A percentile compares a stretch with the other conserved stretches of the same genome.
These are phyloP conservation scores for Hyles vespertilio DNA, from an alignment of 1,140 invertebrate genomes.

Conservation along the genomic window DNA sequence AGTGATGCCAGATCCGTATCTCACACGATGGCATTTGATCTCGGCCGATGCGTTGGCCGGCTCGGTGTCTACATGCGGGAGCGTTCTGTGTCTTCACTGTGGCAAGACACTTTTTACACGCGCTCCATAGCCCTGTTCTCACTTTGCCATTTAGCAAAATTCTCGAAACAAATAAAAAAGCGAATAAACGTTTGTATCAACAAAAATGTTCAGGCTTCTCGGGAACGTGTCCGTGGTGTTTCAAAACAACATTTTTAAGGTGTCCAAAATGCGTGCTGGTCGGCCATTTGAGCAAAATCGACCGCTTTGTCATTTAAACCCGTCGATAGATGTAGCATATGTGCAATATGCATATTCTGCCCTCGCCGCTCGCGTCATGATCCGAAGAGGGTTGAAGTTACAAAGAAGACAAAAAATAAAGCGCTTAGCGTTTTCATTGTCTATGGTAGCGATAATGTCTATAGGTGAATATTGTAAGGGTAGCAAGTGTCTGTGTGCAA, in stretches of 20 bases:
- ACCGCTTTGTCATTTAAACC: neutral
- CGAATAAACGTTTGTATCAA: conserved; percentile 26
- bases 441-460: conserved; percentile 48
- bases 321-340: conserved; percentile 19
- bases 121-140: conserved; percentile 52
- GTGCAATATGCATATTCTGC: conserved; percentile 39
- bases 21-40: conserved; percentile 30
- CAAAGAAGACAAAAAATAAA: conserved; percentile 68
- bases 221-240: conserved; percentile 21
- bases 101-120: conserved; percentile 52
- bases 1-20: conserved; percentile 44
- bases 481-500: conserved; percentile 33
- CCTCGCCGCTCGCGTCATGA: conserved; percentile 25
- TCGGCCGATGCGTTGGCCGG: conserved; percentile 21
- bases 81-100: conserved; percentile 31
- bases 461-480: conserved; percentile 36
- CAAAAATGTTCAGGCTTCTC: conserved; percentile 30
- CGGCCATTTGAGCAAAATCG: no score
- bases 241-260: no score
- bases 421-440: conserved; percentile 64
- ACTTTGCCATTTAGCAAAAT: conserved; percentile 52
- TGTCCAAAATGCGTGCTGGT: no score
- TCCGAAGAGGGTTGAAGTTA: conserved; percentile 37
- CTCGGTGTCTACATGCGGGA: conserved; percentile 17
- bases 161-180: conserved; percentile 35